phyloP scores from a whole-genome alignment of 2,797 vertebrate genomes.

The Cynopterus sphinx region DNA sequence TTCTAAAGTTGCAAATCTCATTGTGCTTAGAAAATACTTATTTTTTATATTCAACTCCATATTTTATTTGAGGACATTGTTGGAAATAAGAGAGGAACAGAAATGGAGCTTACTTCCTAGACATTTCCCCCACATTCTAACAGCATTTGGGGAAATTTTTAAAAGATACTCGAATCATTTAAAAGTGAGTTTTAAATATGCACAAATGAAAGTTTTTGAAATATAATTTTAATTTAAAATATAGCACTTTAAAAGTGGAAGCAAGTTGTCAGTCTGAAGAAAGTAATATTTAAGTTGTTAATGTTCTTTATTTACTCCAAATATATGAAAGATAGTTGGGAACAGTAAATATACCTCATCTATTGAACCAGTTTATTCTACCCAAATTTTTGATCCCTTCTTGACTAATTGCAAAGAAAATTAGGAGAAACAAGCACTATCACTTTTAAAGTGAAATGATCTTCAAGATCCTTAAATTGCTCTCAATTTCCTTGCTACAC shows the following conservation, averaged over 20 bases:
- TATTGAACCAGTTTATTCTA: background rate
- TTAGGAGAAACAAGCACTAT: background rate
- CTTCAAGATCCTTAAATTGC: background rate
- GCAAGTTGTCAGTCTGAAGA: background rate
- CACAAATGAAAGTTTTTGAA: background rate
- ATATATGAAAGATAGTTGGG: background rate
- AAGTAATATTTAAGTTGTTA: background rate
- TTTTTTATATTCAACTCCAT: background rate
- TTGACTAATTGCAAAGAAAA: background rate
- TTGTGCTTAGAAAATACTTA: background rate
- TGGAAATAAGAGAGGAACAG: background rate
- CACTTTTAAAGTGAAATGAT: background rate
- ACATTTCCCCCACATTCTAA: background rate
- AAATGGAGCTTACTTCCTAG: background rate
- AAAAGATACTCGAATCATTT: background rate
- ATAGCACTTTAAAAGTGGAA: background rate
- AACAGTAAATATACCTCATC: background rate
- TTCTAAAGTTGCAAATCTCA: background rate
- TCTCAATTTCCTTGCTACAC: background rate
- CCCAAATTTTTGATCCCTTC: background rate
- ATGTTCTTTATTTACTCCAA: background rate
- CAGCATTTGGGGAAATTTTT: background rate
- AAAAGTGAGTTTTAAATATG: background rate
- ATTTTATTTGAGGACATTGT: background rate
- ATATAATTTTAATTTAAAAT: background rate